Base-by-base conservation (phyloP, 2,888 invertebrate species). In the Cataglyphis albicans region DNA sequence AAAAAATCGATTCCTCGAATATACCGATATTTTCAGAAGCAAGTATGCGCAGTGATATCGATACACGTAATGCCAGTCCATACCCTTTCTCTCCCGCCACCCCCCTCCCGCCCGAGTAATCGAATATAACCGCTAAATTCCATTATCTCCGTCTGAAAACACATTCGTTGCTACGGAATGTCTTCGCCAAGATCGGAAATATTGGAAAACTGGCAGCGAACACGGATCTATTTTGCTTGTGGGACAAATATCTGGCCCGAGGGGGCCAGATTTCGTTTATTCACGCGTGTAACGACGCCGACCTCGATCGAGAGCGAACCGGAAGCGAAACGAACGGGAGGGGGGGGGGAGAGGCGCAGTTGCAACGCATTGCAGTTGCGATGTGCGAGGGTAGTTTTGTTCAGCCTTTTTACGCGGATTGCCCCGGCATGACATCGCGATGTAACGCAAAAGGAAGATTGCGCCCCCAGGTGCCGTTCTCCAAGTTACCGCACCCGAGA, bases 401-500 rank as follows among this genome's bases (percentile, higher is more conserved):
- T 59, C 29, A 38, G 41, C 18, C 29, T 64, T 75, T 65, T 65
- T 65, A 25, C 64, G 35, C 52, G 57, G 68, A 78, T 78, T 59
- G 64, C 32, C 15, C 32, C 57, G 35, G 57, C 72, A 72, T 63
- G 68, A 76, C 68, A 55, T 68, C 68, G 15, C 64, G 61, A 76
- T 29, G 85, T 85, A 67, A 81, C 67, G 83, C 73, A 80, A 86
- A 83, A 65, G 82, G 81, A 84, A 73, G 84, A 88, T 89, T 81
- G 78, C 75, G 80, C 81, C 83, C 82, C 38, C 86, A 88, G 88
- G 84, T 88, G 82, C 76, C 67, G 81, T 82, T 63, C 83, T 76
- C 68, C 74, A 67, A 76, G 76, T 82, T 86, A 76, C 70, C 65
- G 84, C 80, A 80, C 82, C 21, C 21, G 68, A 68, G 72, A 82